phyloP scores from a whole-genome alignment of 2,113 vertebrate genomes.

The Chaetodon auriga region DNA sequence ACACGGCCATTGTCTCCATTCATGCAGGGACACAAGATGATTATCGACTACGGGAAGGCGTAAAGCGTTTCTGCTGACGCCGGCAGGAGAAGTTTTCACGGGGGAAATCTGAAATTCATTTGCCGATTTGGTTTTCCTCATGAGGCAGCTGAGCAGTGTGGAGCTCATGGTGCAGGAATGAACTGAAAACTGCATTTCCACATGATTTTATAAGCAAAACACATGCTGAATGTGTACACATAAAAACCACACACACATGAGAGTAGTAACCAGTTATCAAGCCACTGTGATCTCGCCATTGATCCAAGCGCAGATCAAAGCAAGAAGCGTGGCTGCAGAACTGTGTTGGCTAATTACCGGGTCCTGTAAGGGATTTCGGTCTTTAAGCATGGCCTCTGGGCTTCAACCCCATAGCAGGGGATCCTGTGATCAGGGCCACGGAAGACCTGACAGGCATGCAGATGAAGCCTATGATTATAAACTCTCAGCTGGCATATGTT shows the following conservation, averaged over 20 bases:
- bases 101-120: conserved; percentile 57
- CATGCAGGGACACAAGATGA: conserved; percentile 19
- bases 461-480: conserved; percentile 58
- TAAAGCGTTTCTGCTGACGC: conserved; percentile 46
- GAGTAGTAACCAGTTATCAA: conserved; percentile 48
- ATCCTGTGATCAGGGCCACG: conserved; percentile 66
- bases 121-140: conserved; percentile 33
- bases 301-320: conserved; percentile 75
- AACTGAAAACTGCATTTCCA: conserved; percentile 15
- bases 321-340: conserved; percentile 49
- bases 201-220: conserved; percentile 5
- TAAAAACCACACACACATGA: conserved; percentile 14
- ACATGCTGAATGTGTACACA: neutral
- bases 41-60: conserved; percentile 38
- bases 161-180: conserved; percentile 2
- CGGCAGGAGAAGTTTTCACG: conserved; percentile 32
- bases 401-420: conserved; percentile 53
- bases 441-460: conserved; percentile 58
- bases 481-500: conserved; percentile 64
- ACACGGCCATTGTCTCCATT: conserved; percentile 51
- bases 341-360: conserved; percentile 66
- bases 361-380: conserved; percentile 71
- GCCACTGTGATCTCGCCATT: conserved; percentile 68
- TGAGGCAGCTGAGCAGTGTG: neutral
- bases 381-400: conserved; percentile 67